Conservation (phyloP, 1,140 invertebrate genomes). For the Drosophila willistoni region DNA sequence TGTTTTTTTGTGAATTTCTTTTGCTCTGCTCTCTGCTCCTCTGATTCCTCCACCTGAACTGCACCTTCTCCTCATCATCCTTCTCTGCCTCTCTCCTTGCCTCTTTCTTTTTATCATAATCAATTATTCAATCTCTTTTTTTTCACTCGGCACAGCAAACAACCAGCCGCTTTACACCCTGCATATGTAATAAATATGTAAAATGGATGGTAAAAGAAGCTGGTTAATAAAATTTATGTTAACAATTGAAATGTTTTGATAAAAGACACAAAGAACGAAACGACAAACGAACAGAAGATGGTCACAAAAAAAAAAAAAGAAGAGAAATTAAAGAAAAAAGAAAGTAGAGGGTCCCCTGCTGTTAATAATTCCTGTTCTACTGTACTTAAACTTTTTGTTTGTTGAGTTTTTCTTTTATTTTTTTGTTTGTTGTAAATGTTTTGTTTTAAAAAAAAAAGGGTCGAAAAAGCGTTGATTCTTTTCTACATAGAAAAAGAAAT, state of each 20-base stretch:
- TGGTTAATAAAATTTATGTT: conserved; percentile 69
- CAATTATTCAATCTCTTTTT: conserved; percentile 43
- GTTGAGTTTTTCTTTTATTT: conserved; percentile 23
- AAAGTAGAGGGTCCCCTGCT: conserved; percentile 9
- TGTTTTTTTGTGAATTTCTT: too few relatives aligned
- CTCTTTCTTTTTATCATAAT: conserved; percentile 52
- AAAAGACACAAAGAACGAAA: conserved; percentile 59
- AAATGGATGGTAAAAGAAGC: conserved; percentile 65
- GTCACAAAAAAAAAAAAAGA: conserved; percentile 10
- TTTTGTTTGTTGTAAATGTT: conserved; percentile 14
- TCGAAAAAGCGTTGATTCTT: neutral
- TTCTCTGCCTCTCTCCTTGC: conserved; percentile 15
- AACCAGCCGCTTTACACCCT: conserved; percentile 71
- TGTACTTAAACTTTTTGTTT: conserved; percentile 2
- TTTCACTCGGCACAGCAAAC: conserved; percentile 64
- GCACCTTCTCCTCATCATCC: conserved; percentile 17
- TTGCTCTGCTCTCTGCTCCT: conserved; percentile 50
- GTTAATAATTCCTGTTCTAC: conserved; percentile 5
- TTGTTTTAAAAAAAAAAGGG: neutral
- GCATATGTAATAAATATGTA: conserved; percentile 78
- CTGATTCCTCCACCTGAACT: conserved; percentile 28
- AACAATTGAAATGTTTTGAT: conserved; percentile 35
- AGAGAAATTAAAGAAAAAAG: conserved; percentile 15
- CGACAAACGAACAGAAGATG: conserved; percentile 35
- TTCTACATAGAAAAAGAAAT: conserved; percentile 9